These are phyloP conservation scores for Ptychoptera albimana DNA, from an alignment of 2,888 invertebrate genomes.

Conservation along the genomic window DNA sequence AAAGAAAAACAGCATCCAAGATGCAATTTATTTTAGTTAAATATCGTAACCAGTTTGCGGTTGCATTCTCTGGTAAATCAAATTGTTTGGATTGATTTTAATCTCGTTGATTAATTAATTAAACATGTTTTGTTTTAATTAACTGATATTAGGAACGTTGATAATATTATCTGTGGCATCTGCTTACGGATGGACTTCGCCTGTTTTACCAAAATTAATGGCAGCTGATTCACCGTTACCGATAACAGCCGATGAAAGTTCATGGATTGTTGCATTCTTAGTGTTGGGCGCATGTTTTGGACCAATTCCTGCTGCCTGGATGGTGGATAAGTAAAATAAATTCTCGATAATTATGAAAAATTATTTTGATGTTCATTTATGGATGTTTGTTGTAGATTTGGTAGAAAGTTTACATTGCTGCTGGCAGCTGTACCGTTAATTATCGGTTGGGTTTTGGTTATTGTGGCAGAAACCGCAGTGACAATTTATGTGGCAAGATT, in stretches of 20 bases:
- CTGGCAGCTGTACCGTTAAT: slow-evolving; percentile 42
- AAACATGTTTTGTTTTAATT: neutral
- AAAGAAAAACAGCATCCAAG: too few relatives aligned
- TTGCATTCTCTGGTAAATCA: slow-evolving; percentile 3
- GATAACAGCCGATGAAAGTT: slow-evolving; percentile 39
- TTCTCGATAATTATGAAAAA: too few relatives aligned
- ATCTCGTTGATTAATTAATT: neutral
- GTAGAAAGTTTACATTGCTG: slow-evolving; percentile 45
- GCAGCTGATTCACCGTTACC: slow-evolving; percentile 34
- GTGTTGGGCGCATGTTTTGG: slow-evolving; percentile 45
- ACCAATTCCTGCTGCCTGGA: slow-evolving; percentile 42
- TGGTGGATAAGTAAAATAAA: slow-evolving; percentile 33
- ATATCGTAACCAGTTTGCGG: slow-evolving; percentile 1
- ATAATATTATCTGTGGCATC: slow-evolving; percentile 37
- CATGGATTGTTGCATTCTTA: slow-evolving; percentile 48
- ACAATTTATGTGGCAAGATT: slow-evolving; percentile 41
- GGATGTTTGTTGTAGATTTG: slow-evolving; percentile 37
- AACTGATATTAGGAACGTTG: slow-evolving; percentile 33
- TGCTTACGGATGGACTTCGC: slow-evolving; percentile 43
- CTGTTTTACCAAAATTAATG: slow-evolving; percentile 39
- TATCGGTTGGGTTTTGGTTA: slow-evolving; percentile 46
- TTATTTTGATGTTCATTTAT: too few relatives aligned
- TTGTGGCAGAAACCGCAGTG: slow-evolving; percentile 38
- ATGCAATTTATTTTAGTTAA: too few relatives aligned
- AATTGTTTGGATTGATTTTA: neutral